Percentiles rank a stretch among this genome's conserved stretches.
Conservation (phyloP, 2,113 vertebrate species). For the Rhabdornis inornatus region DNA sequence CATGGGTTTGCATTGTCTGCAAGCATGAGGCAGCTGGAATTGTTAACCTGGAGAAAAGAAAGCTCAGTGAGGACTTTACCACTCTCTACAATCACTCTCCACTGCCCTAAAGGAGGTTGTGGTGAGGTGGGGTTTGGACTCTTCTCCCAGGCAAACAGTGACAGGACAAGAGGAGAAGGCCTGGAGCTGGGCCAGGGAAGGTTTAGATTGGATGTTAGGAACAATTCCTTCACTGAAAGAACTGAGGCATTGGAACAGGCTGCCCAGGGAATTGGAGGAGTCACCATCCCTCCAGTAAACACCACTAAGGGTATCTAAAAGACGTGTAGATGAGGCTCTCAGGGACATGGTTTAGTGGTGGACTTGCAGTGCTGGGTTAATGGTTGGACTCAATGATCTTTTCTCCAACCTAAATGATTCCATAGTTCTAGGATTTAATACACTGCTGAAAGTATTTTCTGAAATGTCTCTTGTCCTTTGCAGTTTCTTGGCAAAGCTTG, state of each 20-base stretch:
- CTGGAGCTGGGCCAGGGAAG: not conserved
- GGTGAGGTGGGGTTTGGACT: not conserved
- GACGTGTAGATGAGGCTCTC: fast-evolving
- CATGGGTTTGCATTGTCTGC: not conserved
- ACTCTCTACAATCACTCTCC: not conserved
- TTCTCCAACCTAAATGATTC: not conserved
- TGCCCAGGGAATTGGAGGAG: not conserved
- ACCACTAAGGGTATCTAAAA: not conserved
- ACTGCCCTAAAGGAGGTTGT: fast-evolving
- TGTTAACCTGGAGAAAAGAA: not conserved
- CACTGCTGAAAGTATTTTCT: not conserved
- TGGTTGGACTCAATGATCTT: not conserved
- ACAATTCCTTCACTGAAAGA: not conserved
- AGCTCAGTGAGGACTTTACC: too few species aligned
- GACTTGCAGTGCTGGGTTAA: not conserved
- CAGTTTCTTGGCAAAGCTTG: not conserved
- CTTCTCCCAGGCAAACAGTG: not conserved
- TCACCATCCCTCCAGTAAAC: not conserved
- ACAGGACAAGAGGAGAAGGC: not conserved
- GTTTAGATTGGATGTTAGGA: not conserved
- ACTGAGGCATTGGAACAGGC: not conserved
- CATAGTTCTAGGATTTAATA: not conserved
- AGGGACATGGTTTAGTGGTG: not conserved
- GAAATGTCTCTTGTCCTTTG: not conserved
- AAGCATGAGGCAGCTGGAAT: not conserved